These are phyloP conservation scores for Tenthredo amoena DNA, from an alignment of 2,888 invertebrate genomes.

Conservation along the genomic window DNA sequence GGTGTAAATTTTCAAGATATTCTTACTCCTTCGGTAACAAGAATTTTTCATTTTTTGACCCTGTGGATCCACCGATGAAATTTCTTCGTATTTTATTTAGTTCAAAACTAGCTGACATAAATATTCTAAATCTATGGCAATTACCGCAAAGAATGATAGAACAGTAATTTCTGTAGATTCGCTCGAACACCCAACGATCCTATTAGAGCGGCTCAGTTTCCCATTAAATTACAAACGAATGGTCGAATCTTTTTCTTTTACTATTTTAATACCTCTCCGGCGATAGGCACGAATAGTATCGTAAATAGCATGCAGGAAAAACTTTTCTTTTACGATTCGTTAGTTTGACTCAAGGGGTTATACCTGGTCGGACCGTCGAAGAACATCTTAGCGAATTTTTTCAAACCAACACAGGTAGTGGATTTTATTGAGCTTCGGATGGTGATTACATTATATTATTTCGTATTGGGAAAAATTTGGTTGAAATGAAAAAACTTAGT, in stretches of 20 bases:
- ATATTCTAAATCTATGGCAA: slow-evolving; percentile 35
- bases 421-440: too few species aligned
- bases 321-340: slow-evolving; percentile 4
- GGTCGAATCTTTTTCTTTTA: slow-evolving; percentile 13
- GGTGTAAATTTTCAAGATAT: not conserved
- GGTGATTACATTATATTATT: too few species aligned
- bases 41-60: not conserved
- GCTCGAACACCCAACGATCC: slow-evolving; percentile 37
- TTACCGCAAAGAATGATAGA: slow-evolving; percentile 30
- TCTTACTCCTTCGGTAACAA: not conserved
- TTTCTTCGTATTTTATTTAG: not conserved
- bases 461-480: too few species aligned
- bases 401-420: too few species aligned
- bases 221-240: slow-evolving; percentile 43
- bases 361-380: too few species aligned
- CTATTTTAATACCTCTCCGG: slow-evolving; percentile 17
- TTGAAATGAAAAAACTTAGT: too few species aligned
- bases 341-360: not conserved
- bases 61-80: not conserved
- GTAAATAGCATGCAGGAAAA: not conserved
- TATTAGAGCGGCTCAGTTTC: slow-evolving; percentile 35
- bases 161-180: slow-evolving; percentile 33
- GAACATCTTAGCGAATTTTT: too few species aligned
- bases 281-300: not conserved
- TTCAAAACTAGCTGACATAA: slow-evolving; percentile 7